Percentiles rank a stretch among this genome's conserved stretches.
These are phyloP conservation scores for Myodes glareolus DNA, from an alignment of 2,113 vertebrate species.

Conservation along the genomic window DNA sequence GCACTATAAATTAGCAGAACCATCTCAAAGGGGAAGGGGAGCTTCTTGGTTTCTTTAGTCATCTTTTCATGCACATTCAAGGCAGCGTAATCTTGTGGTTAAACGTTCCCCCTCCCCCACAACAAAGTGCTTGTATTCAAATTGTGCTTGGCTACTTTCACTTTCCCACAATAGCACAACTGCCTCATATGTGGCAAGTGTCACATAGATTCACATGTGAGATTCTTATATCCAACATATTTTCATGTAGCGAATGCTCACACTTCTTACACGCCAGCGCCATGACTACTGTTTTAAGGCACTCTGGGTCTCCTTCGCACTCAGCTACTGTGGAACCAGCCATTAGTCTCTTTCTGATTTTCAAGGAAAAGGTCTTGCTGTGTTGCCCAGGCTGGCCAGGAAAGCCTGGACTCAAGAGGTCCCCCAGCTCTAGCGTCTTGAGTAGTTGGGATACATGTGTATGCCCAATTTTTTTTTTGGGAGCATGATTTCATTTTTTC, in stretches of 20 bases:
- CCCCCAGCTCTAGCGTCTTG: background rate
- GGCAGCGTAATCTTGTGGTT: background rate
- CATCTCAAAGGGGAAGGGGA: background rate
- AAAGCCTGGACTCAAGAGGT: background rate
- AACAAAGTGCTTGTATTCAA: background rate
- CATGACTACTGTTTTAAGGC: background rate
- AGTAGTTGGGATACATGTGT: background rate
- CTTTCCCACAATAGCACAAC: background rate
- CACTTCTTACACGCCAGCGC: too few species aligned
- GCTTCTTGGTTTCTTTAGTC: background rate
- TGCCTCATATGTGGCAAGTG: background rate
- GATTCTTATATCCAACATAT: background rate
- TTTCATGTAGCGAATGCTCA: background rate
- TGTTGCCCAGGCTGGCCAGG: background rate
- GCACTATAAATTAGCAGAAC: background rate
- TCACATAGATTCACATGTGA: background rate
- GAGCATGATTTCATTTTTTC: background rate
- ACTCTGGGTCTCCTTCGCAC: background rate
- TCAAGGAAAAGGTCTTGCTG: background rate
- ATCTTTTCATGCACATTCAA: background rate
- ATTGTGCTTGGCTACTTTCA: background rate
- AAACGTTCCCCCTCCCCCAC: background rate
- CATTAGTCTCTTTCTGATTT: background rate
- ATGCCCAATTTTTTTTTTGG: background rate
- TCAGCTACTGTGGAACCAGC: background rate